phyloP scores from a whole-genome alignment of 2,888 invertebrate genomes.

The Nomada hirtipes region DNA sequence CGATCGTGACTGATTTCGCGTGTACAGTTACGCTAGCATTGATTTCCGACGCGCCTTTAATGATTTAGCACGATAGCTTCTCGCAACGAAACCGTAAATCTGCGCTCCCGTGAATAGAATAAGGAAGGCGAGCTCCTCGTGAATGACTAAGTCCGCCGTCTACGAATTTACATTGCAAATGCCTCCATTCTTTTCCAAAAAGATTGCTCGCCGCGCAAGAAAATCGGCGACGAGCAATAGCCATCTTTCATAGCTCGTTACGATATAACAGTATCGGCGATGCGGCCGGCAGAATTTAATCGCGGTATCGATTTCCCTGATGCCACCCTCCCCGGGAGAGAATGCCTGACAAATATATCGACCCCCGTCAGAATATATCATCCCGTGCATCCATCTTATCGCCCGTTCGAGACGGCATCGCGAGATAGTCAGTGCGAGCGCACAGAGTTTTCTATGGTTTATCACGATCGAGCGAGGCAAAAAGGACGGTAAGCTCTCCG shows the following conservation, averaged over 20 bases:
- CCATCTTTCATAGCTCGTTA: not conserved
- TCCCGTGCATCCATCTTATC: slow-evolving; percentile 36
- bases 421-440: not conserved
- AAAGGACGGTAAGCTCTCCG: slow-evolving; percentile 23
- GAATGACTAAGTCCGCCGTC: slow-evolving; percentile 19
- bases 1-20: slow-evolving; percentile 7
- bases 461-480: slow-evolving; percentile 54
- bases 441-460: slow-evolving; percentile 31
- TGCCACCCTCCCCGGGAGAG: not conserved
- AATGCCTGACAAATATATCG: slow-evolving; percentile 9
- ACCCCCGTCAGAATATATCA: slow-evolving; percentile 33
- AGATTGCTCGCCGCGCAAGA: not conserved
- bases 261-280: not conserved
- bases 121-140: not conserved
- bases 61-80: slow-evolving; percentile 18
- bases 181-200: not conserved
- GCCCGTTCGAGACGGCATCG: slow-evolving; percentile 33
- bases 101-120: slow-evolving; percentile 29
- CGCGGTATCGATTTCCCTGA: slow-evolving; percentile 1
- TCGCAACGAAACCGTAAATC: slow-evolving; percentile 26
- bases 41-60: slow-evolving; percentile 45
- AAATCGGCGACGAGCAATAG: not conserved
- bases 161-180: slow-evolving; percentile 2
- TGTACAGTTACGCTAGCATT: slow-evolving; percentile 59
- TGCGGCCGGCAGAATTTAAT: not conserved